Base-by-base conservation (phyloP, 2,113 vertebrate genomes). In the Caloenas nicobarica region DNA sequence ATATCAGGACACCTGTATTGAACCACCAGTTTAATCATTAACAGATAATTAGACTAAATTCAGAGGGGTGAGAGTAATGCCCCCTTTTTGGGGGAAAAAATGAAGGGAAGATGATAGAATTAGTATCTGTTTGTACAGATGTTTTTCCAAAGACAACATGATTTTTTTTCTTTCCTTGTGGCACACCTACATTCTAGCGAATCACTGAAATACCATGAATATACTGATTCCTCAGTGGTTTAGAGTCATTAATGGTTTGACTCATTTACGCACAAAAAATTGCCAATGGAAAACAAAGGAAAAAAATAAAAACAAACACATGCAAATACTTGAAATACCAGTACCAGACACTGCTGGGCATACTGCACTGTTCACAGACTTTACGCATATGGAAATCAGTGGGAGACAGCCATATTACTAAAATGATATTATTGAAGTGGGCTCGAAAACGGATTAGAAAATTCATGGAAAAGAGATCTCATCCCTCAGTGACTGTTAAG, bases 41-140 rank as follows among this genome's bases (percentile, higher is more conserved):
- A 46, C 22, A 73, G 79, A n/a, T 36, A 81, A 85, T 51, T 78
- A 81, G 14, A 65, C 33, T 56, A 21, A 90, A 89, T 86, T 86
- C 60, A 88, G 9, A 74, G 25, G 19, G 36, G 5, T 3, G 4
- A 53, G 46, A 70, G 17, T 82, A 40, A 54, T 16, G n/a, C 28
- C 48, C 11, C 25, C 3, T 18, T 66, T 66, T 9, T n/a, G 31
- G 10, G 44, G 13, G 3, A 2, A 5, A 23, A 38, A 56, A 22
- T 0, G 11, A 68, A 77, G 31, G 13, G n/a, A 83, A 73, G 25
- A 50, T 21, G 14, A 51, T 5, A 42, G 68, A 92, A 89, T 76
- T 48, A 56, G 11, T 62, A 36, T 38, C 17, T 77, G 23, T 70
- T 81, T 68, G 16, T 17, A 64, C 19, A 66, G 34, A 24, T 66